Evolutionary conservation across 2,113 vertebrate species (phyloP).

Genomic region (Boleophthalmus pectinirostris): DNA sequence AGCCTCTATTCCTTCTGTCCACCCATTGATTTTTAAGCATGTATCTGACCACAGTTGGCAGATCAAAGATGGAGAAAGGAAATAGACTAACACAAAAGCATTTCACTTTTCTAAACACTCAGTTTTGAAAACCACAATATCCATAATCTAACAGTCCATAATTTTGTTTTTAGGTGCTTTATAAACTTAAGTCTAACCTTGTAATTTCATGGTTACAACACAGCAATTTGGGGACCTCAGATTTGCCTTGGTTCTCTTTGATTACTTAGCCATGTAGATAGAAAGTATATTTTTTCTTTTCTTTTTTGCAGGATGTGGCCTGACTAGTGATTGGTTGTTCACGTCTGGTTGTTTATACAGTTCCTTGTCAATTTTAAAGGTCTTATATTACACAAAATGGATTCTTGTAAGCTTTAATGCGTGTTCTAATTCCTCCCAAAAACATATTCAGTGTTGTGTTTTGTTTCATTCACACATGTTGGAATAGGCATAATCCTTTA

Average conservation of each 20-base stretch:
- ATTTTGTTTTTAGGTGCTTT: constrained; percentile 81
- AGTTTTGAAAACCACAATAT: constrained; percentile 74
- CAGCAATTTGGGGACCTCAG: constrained; percentile 77
- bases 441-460: no score
- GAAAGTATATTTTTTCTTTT: no score
- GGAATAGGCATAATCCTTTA: no score
- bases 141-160: constrained; percentile 80
- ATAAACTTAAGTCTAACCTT: constrained; percentile 83
- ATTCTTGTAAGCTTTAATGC: no score
- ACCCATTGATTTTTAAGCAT: constrained; percentile 1
- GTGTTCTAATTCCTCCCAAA: no score
- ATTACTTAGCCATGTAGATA: constrained; percentile 38
- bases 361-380: no score
- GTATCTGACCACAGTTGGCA: constrained; percentile 63
- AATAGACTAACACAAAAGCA: constrained; percentile 54
- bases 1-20: no score
- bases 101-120: constrained; percentile 24
- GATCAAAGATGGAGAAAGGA: constrained; percentile 66
- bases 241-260: constrained; percentile 83
- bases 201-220: constrained; percentile 84
- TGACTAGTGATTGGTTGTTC: no score
- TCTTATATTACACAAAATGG: no score
- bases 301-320: no score
- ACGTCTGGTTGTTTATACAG: no score
- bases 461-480: no score